Evolutionary conservation across 2,113 vertebrate genomes (phyloP), one percentile per base, ranked within the genome.

Genomic region (Hippocampus zosterae): DNA sequence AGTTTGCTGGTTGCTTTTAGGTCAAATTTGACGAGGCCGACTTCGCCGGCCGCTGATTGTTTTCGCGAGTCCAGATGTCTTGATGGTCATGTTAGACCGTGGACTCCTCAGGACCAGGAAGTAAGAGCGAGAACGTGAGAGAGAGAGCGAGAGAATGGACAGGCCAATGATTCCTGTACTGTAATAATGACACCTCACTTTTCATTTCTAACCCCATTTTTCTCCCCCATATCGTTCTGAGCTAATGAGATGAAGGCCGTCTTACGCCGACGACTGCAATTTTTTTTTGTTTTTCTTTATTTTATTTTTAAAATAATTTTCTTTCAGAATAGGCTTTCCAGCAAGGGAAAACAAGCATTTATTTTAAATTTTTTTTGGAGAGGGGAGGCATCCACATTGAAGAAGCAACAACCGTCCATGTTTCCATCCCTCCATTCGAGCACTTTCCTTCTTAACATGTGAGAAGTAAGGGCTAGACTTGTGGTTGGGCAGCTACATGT

Each of bases 391-490:
- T 60, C 27, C 57, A 59, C 13, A 29, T 29, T 59, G 55, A 16
- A 57, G 12, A 41, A 60, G 65, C 64, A 50, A 71, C 74, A 52
- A 33, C 48, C 65, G 53, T 61, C 48, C 41, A 29, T 42, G 55
- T 48, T 16, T 67, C 57, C 33, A 33, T 68, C 75, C 41, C 25
- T 88, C 79, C 68, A 37, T 90, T 82, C 75, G 29, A 85, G 83
- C 84, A 87, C 87, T 87, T 84, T 89, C 72, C 69, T 88, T 84
- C 72, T 87, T 80, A 86, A 82, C 85, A 84, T 84, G 88, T 90
- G 90, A 90, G 88, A 90, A 83, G 88, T 90, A 93, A 92, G 92
- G 92, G 92, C 92, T 93, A 92, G 80, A 89, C 77, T 84, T 89
- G 89, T 90, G 91, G 90, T 91, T 85, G 90, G 88, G 91, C 91